Conservation (phyloP, 2,888 invertebrate species). For the Brachyptera putata region DNA sequence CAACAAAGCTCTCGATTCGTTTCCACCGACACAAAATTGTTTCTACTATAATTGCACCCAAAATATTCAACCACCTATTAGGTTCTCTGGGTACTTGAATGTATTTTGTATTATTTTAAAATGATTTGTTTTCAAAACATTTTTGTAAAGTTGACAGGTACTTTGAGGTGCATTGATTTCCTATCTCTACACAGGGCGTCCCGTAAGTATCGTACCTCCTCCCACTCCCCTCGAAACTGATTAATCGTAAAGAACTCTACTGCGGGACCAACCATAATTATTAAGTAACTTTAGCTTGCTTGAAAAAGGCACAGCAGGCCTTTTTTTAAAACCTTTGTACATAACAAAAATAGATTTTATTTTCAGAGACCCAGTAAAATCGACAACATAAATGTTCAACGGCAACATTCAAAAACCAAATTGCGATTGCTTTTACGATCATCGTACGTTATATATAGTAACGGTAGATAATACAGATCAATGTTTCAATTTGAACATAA, state of each 20-base stretch:
- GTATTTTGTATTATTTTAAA: neutral
- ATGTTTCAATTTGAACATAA: no score
- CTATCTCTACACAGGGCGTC: neutral
- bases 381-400: no score
- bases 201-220: slow-evolving; percentile 2
- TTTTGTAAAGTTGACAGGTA: neutral
- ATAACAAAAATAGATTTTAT: neutral
- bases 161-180: neutral
- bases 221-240: no score
- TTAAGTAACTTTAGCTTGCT: neutral
- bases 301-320: slow-evolving; percentile 1
- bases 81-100: no score
- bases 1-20: neutral
- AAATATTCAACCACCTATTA: no score
- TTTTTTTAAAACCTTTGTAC: neutral
- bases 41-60: neutral
- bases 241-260: neutral
- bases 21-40: neutral
- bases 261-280: neutral
- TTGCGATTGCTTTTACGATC: no score
- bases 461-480: no score
- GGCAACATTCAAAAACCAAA: no score
- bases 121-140: neutral
- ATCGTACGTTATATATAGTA: no score
- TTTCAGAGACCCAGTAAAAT: no score